Conservation (phyloP, 2,888 invertebrate genomes). For the Smittia sp. region DNA sequence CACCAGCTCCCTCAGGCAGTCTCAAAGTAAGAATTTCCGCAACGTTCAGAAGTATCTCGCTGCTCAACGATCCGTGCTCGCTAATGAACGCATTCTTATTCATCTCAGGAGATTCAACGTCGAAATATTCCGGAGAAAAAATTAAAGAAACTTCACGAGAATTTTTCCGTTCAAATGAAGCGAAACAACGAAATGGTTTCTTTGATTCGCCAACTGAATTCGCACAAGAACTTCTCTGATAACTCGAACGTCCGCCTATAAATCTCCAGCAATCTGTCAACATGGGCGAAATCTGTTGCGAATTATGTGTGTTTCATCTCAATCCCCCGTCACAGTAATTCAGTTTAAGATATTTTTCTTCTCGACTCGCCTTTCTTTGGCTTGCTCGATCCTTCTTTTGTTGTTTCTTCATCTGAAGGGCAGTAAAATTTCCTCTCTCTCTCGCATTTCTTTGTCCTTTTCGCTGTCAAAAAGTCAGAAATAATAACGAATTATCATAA, state of each 20-base stretch:
- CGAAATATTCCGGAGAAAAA: neutral
- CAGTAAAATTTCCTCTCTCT: neutral
- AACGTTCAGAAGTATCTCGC: slow-evolving; percentile 9
- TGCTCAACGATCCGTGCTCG: slow-evolving; percentile 5
- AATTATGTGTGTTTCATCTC: neutral
- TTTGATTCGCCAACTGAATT: neutral
- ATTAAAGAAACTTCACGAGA: neutral
- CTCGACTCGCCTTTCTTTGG: neutral
- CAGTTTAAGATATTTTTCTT: neutral
- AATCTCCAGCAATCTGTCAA: slow-evolving; percentile 4
- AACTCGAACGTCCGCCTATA: neutral
- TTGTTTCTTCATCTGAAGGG: too few relatives aligned
- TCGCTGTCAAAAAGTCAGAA: neutral
- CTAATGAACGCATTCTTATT: slow-evolving; percentile 12
- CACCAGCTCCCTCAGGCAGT: slow-evolving; percentile 21
- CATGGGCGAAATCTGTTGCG: neutral
- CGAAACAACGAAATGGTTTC: neutral
- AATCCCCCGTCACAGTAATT: neutral
- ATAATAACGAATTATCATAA: slow-evolving; percentile 12
- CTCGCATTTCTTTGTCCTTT: neutral
- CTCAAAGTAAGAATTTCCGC: slow-evolving; percentile 24
- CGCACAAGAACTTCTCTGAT: neutral
- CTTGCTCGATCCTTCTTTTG: too few relatives aligned
- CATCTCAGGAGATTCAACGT: too few relatives aligned
- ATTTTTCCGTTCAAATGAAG: neutral